Evolutionary conservation across 2,797 vertebrate species (phyloP).

Genomic region (Malurus splendens): DNA sequence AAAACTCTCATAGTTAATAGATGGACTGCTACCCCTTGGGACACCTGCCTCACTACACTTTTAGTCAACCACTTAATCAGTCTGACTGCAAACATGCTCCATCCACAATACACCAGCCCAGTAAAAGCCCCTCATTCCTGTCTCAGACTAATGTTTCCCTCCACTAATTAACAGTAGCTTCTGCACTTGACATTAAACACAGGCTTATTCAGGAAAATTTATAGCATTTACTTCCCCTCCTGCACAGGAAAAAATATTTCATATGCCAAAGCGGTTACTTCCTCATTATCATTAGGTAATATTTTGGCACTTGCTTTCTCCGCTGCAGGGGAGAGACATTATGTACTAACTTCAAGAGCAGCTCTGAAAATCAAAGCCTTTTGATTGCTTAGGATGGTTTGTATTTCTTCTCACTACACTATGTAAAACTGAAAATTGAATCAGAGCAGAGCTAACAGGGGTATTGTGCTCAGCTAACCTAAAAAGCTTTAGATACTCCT

Average conservation of each 20-base stretch:
- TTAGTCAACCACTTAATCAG: constrained; percentile 2
- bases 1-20: background rate
- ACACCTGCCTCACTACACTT: background rate
- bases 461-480: background rate
- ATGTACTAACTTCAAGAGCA: constrained; percentile 17
- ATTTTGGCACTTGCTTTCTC: constrained; percentile 33
- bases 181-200: constrained; percentile 44
- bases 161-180: constrained; percentile 20
- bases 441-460: background rate
- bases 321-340: background rate
- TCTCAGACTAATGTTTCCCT: background rate
- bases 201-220: constrained; percentile 33
- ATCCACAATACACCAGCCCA: background rate
- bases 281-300: constrained; percentile 45
- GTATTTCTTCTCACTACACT: background rate
- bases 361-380: background rate
- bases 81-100: background rate
- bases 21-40: background rate
- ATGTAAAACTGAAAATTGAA: background rate
- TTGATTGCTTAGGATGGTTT: background rate
- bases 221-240: constrained; percentile 36
- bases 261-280: constrained; percentile 33
- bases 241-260: constrained; percentile 50
- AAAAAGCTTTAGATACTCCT: background rate
- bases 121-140: background rate